phyloP scores from a whole-genome alignment of 2,888 invertebrate species.

The Diaprepes abbreviatus region DNA sequence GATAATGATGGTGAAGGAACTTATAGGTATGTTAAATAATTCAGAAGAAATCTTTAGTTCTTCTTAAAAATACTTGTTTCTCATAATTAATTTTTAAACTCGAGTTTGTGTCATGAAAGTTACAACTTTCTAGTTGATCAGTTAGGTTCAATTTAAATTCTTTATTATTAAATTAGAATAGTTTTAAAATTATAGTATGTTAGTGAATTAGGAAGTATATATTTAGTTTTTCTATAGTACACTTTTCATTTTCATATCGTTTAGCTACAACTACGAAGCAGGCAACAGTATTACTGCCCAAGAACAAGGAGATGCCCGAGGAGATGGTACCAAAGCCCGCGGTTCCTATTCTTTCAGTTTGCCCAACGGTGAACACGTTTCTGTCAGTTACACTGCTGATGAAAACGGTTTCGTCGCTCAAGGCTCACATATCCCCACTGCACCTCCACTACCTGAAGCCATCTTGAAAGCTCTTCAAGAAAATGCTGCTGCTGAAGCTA shows the following conservation, averaged over 20 bases:
- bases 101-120: no score
- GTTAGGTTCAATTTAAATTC: no score
- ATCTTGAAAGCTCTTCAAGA: constrained; percentile 65
- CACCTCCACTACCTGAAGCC: constrained; percentile 73
- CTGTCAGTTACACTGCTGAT: constrained; percentile 71
- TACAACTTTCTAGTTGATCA: no score
- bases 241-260: no score
- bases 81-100: no score
- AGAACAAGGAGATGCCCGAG: constrained; percentile 54
- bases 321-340: constrained; percentile 40
- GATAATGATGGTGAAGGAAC: constrained; percentile 59
- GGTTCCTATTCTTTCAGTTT: constrained; percentile 57
- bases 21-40: no score
- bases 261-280: constrained; percentile 67
- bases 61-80: no score
- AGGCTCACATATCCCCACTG: constrained; percentile 71
- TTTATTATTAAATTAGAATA: no score
- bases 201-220: no score
- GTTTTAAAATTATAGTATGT: no score
- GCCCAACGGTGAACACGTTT: constrained; percentile 57
- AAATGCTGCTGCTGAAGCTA: constrained; percentile 55
- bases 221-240: no score
- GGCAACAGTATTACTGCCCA: constrained; percentile 70
- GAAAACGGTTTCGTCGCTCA: constrained; percentile 71
- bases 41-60: no score